These are phyloP conservation scores for Pseudomugil tenellus DNA, from an alignment of 2,797 vertebrate species.

Conservation along the genomic window DNA sequence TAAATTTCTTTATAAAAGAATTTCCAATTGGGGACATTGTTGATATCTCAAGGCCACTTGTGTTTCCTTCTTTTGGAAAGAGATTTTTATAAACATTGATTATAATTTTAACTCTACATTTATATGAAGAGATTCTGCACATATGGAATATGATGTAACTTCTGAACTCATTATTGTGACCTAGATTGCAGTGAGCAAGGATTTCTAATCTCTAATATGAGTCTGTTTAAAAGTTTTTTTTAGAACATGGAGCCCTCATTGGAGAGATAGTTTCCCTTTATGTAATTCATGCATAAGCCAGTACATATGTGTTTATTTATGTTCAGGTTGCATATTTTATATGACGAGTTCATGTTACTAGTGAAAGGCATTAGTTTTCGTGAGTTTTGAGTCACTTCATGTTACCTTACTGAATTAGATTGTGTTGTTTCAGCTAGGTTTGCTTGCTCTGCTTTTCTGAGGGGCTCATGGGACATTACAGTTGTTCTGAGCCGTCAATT, in stretches of 20 bases:
- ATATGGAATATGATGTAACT: slow-evolving; percentile 62
- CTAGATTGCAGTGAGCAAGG: slow-evolving; percentile 57
- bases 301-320: background rate
- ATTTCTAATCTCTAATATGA: slow-evolving; percentile 65
- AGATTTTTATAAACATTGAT: slow-evolving; percentile 3
- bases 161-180: slow-evolving; percentile 67
- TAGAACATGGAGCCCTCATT: slow-evolving; percentile 45
- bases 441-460: no score
- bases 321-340: no score
- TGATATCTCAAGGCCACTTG: slow-evolving; percentile 4
- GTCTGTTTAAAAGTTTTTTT: slow-evolving; percentile 57
- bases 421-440: no score
- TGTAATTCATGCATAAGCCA: slow-evolving; percentile 8
- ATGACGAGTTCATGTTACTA: no score
- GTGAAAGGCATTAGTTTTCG: no score
- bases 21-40: slow-evolving; percentile 7
- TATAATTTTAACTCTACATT: slow-evolving; percentile 15
- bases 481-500: no score
- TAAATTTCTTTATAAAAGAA: slow-evolving; percentile 10
- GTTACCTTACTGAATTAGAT: no score
- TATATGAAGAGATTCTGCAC: slow-evolving; percentile 38
- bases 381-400: no score
- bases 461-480: no score
- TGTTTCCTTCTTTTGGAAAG: background rate
- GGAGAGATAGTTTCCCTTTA: slow-evolving; percentile 9